A percentile compares a stretch with the other conserved stretches of the same genome.
Conservation (phyloP, 2,888 invertebrate genomes). For the Orchesellides sinensis region DNA sequence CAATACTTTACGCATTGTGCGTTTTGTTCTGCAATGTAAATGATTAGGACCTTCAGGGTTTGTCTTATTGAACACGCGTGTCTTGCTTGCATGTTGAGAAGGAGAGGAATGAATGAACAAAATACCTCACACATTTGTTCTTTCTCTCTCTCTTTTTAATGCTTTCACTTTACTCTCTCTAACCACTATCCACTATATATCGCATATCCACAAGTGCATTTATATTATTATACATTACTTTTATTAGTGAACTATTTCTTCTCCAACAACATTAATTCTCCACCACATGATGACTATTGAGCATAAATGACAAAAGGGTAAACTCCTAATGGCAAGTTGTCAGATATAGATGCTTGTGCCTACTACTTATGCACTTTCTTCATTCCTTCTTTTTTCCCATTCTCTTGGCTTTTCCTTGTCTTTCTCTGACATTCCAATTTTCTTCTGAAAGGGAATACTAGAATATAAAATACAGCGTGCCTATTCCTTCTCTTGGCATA, state of each 20-base stretch:
- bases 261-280: not conserved
- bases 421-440: constrained; percentile 48
- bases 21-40: too few relatives aligned
- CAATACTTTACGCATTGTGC: too few relatives aligned
- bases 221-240: not conserved
- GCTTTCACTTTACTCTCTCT: too few relatives aligned
- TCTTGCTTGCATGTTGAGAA: too few relatives aligned
- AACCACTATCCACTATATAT: too few relatives aligned
- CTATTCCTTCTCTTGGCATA: too few relatives aligned
- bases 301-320: not conserved
- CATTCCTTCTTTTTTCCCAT: not conserved
- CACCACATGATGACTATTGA: not conserved
- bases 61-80: not conserved
- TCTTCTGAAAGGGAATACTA: constrained; percentile 1
- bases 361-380: not conserved
- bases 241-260: not conserved
- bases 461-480: too few relatives aligned
- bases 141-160: too few relatives aligned
- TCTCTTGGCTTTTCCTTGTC: constrained; percentile 10
- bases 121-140: too few relatives aligned
- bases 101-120: too few relatives aligned
- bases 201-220: too few relatives aligned
- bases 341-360: not conserved
- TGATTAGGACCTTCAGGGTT: not conserved
- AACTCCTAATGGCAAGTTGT: constrained; percentile 2